phyloP scores from a whole-genome alignment of 1,140 invertebrate species.

The Zaprionus ornatus region DNA sequence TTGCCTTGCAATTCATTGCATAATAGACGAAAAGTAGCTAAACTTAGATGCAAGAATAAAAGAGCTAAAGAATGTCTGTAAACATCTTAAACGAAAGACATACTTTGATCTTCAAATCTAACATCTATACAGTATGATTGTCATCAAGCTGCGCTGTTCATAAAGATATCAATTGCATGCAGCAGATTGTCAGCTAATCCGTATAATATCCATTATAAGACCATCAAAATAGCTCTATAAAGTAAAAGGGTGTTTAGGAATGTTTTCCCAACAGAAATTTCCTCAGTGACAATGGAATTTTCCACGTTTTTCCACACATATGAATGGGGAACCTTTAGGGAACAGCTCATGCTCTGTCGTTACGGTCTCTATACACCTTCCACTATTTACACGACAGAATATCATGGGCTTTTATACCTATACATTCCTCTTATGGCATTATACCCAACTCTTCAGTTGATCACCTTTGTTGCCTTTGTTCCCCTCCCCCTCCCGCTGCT shows the following conservation, averaged over 20 bases:
- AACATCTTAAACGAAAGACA: too few relatives aligned
- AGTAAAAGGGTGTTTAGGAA: not conserved
- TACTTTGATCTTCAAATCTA: too few relatives aligned
- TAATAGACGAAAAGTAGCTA: constrained; percentile 9
- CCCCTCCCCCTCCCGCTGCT: not conserved
- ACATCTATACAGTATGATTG: not conserved
- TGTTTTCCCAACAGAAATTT: not conserved
- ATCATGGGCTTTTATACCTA: not conserved
- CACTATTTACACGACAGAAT: not conserved
- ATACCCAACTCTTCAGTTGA: not conserved
- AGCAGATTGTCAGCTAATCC: not conserved
- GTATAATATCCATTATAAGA: not conserved
- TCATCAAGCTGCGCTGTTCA: not conserved
- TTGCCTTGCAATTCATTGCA: constrained; percentile 6
- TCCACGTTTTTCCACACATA: not conserved
- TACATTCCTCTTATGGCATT: not conserved
- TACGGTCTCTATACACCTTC: not conserved
- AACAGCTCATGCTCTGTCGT: not conserved
- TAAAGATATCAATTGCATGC: not conserved
- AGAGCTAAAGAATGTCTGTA: too few relatives aligned
- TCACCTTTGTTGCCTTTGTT: not conserved
- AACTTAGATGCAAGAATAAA: too few relatives aligned
- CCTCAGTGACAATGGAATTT: not conserved
- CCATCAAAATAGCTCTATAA: not conserved
- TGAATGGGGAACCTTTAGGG: not conserved